A percentile compares a stretch with the other conserved stretches of the same genome.
Conservation (phyloP, 2,888 invertebrate species). For the Nycteola revayana region DNA sequence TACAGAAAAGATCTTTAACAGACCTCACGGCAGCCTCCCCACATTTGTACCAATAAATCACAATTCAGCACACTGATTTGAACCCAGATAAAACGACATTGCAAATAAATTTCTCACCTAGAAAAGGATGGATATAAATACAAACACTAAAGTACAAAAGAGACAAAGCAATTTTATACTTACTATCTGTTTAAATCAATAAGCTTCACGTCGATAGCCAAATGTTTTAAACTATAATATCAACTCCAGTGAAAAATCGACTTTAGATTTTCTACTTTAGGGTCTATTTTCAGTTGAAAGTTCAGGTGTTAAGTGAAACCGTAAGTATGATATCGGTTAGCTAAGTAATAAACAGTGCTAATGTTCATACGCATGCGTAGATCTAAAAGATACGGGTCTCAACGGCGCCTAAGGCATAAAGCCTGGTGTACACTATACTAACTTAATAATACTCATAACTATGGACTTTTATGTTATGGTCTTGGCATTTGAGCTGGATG, state of each 20-base stretch:
- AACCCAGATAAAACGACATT: constrained; percentile 24
- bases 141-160: constrained; percentile 18
- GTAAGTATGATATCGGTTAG: constrained; percentile 45
- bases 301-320: constrained; percentile 35
- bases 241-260: constrained; percentile 7
- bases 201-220: constrained; percentile 25
- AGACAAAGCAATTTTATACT: constrained; percentile 23
- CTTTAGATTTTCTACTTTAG: constrained; percentile 1
- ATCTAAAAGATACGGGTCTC: constrained; percentile 51
- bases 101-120: constrained; percentile 22
- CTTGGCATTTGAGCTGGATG: constrained; percentile 14
- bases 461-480: constrained; percentile 10
- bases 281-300: constrained; percentile 18
- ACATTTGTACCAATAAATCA: constrained; percentile 33
- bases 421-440: constrained; percentile 30
- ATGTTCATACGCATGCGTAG: constrained; percentile 54
- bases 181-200: constrained; percentile 32
- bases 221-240: constrained; percentile 19
- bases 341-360: constrained; percentile 56
- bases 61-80: constrained; percentile 25
- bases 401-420: constrained; percentile 41
- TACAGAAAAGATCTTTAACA: constrained; percentile 19
- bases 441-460: constrained; percentile 14
- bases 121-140: constrained; percentile 19
- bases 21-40: constrained; percentile 20